phyloP scores from a whole-genome alignment of 1,140 invertebrate species.

The Eulimnadia texana region DNA sequence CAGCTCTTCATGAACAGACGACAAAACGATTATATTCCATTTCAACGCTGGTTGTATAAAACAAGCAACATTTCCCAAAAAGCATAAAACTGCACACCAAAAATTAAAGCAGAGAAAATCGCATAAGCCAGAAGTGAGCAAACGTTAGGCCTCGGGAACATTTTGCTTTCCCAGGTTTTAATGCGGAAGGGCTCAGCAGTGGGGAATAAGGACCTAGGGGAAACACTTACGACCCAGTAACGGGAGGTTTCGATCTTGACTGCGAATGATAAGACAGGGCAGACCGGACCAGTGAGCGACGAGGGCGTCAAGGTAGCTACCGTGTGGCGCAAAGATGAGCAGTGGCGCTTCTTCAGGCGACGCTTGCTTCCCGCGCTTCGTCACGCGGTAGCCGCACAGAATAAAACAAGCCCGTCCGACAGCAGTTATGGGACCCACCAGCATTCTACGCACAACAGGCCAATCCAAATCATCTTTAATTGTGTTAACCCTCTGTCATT shows the following conservation, averaged over 20 bases:
- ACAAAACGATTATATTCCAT: background rate
- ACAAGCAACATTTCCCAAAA: slow-evolving; percentile 1
- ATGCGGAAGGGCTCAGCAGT: too few relatives aligned
- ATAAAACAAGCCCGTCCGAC: slow-evolving; percentile 21
- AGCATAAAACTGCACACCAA: background rate
- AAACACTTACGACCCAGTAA: slow-evolving; percentile 70
- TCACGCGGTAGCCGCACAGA: slow-evolving; percentile 38
- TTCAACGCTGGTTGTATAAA: background rate
- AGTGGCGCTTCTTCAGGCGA: slow-evolving; percentile 59
- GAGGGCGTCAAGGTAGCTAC: slow-evolving; percentile 70
- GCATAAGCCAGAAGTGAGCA: background rate
- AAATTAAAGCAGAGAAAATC: slow-evolving; percentile 3
- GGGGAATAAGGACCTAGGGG: too few relatives aligned
- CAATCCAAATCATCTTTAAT: background rate
- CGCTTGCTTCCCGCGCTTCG: slow-evolving; percentile 56
- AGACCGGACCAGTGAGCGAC: slow-evolving; percentile 61
- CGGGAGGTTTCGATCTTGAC: slow-evolving; percentile 58
- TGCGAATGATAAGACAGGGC: slow-evolving; percentile 60
- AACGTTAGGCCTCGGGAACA: background rate
- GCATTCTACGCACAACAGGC: slow-evolving; percentile 3
- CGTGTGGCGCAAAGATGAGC: slow-evolving; percentile 70
- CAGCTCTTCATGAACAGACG: slow-evolving; percentile 41
- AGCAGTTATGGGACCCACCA: slow-evolving; percentile 8
- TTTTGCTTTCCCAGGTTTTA: too few relatives aligned
- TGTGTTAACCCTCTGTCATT: background rate